Conservation (phyloP, 2,888 invertebrate genomes). For the Chromoteleia sp. region DNA sequence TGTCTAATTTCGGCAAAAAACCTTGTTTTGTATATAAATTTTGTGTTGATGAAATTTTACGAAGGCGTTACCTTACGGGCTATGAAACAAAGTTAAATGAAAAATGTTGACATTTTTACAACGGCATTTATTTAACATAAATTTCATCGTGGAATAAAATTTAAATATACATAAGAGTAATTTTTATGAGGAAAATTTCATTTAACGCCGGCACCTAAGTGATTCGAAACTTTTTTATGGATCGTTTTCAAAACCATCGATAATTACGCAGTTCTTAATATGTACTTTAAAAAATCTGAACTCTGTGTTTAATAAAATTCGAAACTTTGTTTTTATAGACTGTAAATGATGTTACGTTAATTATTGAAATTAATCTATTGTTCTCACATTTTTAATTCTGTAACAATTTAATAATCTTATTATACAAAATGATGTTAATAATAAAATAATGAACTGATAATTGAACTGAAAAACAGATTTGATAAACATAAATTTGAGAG, state of each 20-base stretch:
- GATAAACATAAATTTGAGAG: not conserved
- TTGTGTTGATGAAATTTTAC: not conserved
- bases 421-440: not conserved
- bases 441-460: not conserved
- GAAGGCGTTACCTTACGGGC: not conserved
- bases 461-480: too few species aligned
- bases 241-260: too few species aligned
- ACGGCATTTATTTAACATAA: not conserved
- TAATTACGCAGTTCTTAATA: too few species aligned
- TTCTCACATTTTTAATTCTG: not conserved
- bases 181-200: not conserved
- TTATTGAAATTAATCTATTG: not conserved
- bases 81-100: conserved; percentile 3
- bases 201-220: not conserved
- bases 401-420: not conserved
- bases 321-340: too few species aligned
- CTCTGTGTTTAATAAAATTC: too few species aligned
- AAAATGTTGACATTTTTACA: conserved; percentile 11
- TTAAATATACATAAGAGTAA: not conserved
- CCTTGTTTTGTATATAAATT: too few species aligned
- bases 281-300: too few species aligned
- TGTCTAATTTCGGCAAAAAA: not conserved
- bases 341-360: too few species aligned
- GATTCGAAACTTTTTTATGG: too few species aligned
- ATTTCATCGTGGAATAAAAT: conserved; percentile 4